Evolutionary conservation across 30 jellyfish, hydroid and myxozoan genomes (phyloP).

Genomic region (Phacellophora camtschatica): DNA sequence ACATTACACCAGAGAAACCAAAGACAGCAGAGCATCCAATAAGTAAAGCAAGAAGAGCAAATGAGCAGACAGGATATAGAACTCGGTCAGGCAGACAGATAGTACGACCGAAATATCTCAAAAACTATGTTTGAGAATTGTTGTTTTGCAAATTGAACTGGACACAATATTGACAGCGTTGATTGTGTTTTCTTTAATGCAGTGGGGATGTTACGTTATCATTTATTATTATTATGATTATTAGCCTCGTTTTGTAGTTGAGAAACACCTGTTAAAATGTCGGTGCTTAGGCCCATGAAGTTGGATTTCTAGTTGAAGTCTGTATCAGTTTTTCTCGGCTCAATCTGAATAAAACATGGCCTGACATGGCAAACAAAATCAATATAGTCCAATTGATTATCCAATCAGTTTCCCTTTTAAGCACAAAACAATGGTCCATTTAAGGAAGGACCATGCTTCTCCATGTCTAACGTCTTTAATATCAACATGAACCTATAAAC

Average conservation of each 20-base stretch:
- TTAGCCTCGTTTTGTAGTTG: not conserved
- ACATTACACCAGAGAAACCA: not conserved
- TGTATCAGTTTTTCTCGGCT: not conserved
- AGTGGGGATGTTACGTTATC: conserved; percentile 46
- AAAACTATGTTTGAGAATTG: conserved; percentile 31
- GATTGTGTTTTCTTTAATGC: conserved; percentile 2
- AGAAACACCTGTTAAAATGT: not conserved
- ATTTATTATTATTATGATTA: not conserved
- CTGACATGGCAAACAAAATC: no score
- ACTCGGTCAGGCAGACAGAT: conserved; percentile 49
- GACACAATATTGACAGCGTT: conserved; percentile 13
- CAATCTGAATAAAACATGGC: no score
- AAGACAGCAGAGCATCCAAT: conserved; percentile 7
- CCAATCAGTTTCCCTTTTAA: no score
- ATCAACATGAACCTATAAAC: no score
- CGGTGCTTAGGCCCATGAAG: not conserved
- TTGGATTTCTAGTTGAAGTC: not conserved
- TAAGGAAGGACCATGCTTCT: no score
- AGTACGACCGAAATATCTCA: conserved; percentile 24
- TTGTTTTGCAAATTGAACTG: conserved; percentile 9
- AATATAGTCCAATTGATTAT: no score
- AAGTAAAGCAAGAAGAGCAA: not conserved
- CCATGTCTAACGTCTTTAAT: no score
- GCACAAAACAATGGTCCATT: no score
- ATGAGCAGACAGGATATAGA: conserved; percentile 43